phyloP scores from a whole-genome alignment of 2,113 vertebrate genomes.

The Paraplagusia blochii region DNA sequence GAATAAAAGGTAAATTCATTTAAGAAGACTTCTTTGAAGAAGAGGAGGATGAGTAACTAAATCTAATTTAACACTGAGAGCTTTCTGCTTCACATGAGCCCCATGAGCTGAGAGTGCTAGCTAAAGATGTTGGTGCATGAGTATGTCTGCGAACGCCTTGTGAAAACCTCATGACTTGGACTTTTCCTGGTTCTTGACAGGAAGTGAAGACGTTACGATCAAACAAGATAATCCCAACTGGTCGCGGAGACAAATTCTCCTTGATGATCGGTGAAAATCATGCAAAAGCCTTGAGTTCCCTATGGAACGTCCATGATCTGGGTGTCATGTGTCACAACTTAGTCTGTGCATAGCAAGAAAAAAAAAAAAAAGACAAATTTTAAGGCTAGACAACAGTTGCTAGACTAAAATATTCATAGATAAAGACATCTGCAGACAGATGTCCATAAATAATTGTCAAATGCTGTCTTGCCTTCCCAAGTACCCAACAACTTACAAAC shows the following conservation, averaged over 20 bases:
- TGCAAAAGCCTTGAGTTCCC: constrained; percentile 11
- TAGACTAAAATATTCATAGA: too few relatives aligned
- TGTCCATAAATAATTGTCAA: too few relatives aligned
- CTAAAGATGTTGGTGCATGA: constrained; percentile 9
- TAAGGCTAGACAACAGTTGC: too few relatives aligned
- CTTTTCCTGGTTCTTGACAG: constrained; percentile 49
- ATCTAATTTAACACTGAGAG: constrained; percentile 55
- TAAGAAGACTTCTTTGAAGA: constrained; percentile 65
- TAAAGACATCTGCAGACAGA: too few relatives aligned
- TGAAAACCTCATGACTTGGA: too few relatives aligned
- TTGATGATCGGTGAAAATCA: constrained; percentile 26
- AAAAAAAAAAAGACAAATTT: too few relatives aligned
- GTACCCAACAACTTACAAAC: too few relatives aligned
- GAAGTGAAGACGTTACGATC: constrained; percentile 47
- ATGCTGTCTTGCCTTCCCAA: too few relatives aligned
- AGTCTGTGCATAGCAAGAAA: background rate
- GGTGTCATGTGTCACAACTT: background rate
- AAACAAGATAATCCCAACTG: constrained; percentile 39
- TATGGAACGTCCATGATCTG: background rate
- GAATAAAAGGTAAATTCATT: constrained; percentile 65
- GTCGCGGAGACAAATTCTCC: background rate
- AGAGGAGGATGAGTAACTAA: constrained; percentile 56
- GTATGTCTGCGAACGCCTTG: background rate
- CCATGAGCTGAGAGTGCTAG: constrained; percentile 56
- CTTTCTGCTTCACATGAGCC: constrained; percentile 28